Evolutionary conservation across 2,888 invertebrate species (phyloP).

Genomic region (Epinotia ramella): DNA sequence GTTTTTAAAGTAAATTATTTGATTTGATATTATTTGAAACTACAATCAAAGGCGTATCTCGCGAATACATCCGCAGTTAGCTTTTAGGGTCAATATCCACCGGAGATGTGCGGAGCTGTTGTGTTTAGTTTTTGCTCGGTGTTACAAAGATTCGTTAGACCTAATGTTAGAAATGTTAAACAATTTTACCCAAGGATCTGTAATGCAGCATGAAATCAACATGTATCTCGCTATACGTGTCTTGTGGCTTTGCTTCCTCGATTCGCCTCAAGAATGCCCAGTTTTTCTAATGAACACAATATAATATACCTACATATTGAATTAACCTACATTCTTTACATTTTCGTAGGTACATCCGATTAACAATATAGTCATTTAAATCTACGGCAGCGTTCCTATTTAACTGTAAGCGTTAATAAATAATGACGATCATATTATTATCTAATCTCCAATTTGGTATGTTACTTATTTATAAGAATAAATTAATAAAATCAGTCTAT

Average conservation of each 20-base stretch:
- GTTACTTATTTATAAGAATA: slow-evolving; percentile 70
- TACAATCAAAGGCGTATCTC: neutral
- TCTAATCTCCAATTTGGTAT: slow-evolving; percentile 73
- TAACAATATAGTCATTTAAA: slow-evolving; percentile 4
- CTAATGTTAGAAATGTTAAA: neutral
- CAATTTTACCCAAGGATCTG: neutral
- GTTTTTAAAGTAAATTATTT: too few species aligned
- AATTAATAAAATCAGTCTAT: slow-evolving; percentile 77
- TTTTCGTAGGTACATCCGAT: neutral
- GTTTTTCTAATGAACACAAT: neutral
- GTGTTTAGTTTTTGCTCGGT: neutral
- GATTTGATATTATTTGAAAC: neutral
- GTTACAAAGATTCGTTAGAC: neutral
- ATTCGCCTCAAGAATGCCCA: neutral
- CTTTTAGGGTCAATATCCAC: too few species aligned
- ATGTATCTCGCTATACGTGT: neutral
- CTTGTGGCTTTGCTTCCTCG: slow-evolving; percentile 1
- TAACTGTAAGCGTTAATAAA: slow-evolving; percentile 42
- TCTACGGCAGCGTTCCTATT: slow-evolving; percentile 29
- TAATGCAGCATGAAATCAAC: neutral
- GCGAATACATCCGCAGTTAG: neutral
- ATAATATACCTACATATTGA: neutral
- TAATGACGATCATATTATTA: slow-evolving; percentile 35
- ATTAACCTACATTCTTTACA: neutral
- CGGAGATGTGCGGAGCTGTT: too few species aligned